Percentiles rank a stretch among this genome's conserved stretches.
Evolutionary conservation across 2,888 invertebrate species (phyloP).

Genomic region (Eristalis tenax): DNA sequence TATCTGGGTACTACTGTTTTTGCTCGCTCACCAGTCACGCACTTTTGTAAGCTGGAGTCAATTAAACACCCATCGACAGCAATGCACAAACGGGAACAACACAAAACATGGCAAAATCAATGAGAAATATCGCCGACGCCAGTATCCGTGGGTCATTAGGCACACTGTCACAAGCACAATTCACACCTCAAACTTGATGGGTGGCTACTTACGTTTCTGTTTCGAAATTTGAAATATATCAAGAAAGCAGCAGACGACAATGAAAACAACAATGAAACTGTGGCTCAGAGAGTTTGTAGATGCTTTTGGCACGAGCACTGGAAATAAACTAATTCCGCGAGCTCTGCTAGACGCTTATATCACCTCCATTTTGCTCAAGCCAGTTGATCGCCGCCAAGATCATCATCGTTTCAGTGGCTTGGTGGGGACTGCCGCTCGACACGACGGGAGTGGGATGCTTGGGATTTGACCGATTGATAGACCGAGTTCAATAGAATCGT

Average conservation of each 20-base stretch:
- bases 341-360: conserved; percentile 51
- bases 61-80: conserved; percentile 7
- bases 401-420: conserved; percentile 13
- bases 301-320: conserved; percentile 51
- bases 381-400: conserved; percentile 31
- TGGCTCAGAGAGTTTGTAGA: conserved; percentile 19
- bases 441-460: conserved; percentile 14
- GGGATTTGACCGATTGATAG: conserved; percentile 54
- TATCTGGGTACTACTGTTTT: neutral
- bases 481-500: conserved; percentile 41
- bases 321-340: conserved; percentile 56
- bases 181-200: conserved; percentile 5
- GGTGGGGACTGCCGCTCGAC: conserved; percentile 11
- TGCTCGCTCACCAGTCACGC: conserved; percentile 22
- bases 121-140: neutral
- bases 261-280: neutral
- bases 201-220: conserved; percentile 39
- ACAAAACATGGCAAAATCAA: neutral
- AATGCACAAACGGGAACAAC: neutral
- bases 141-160: conserved; percentile 8
- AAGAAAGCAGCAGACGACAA: neutral
- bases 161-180: conserved; percentile 18
- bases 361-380: conserved; percentile 21
- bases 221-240: conserved; percentile 2
- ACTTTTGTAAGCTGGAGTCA: conserved; percentile 9